phyloP scores from a whole-genome alignment of 2,113 vertebrate species.

The Hippocampus barbouri region DNA sequence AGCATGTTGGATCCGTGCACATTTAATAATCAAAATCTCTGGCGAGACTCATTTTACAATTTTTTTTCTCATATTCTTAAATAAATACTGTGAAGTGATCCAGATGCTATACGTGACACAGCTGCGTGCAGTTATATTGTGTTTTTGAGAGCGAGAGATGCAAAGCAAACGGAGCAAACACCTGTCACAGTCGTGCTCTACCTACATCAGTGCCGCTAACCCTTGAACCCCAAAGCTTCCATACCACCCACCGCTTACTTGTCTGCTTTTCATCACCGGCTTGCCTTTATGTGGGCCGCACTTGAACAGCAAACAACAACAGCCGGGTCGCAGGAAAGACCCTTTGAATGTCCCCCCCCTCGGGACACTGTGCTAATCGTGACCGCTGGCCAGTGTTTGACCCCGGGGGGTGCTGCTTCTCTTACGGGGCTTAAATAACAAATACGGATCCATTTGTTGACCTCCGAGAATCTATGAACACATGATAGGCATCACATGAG shows the following conservation, averaged over 20 bases:
- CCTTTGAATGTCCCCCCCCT: slow-evolving; percentile 48
- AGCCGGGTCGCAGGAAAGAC: slow-evolving; percentile 39
- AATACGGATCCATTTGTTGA: slow-evolving; percentile 39
- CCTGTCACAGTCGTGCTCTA: slow-evolving; percentile 46
- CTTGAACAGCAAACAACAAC: slow-evolving; percentile 60
- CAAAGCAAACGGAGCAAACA: slow-evolving; percentile 29
- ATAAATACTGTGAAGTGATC: neutral
- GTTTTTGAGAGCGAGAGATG: neutral
- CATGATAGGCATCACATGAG: slow-evolving; percentile 48
- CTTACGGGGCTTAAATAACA: slow-evolving; percentile 61
- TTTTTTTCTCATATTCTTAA: no score
- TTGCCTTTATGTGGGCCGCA: slow-evolving; percentile 44
- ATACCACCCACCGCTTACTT: slow-evolving; percentile 62
- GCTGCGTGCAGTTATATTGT: neutral
- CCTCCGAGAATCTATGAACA: slow-evolving; percentile 45
- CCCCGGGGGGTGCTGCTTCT: slow-evolving; percentile 42
- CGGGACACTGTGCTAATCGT: slow-evolving; percentile 51
- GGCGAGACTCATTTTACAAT: no score
- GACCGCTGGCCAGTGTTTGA: slow-evolving; percentile 48
- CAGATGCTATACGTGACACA: neutral
- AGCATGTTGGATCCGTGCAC: no score
- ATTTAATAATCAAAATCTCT: no score
- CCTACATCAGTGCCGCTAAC: slow-evolving; percentile 54
- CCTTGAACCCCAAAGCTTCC: slow-evolving; percentile 38
- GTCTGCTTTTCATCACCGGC: slow-evolving; percentile 55